Evolutionary conservation across 2,113 vertebrate species (phyloP).

Genomic region (Xyrauchen texanus): DNA sequence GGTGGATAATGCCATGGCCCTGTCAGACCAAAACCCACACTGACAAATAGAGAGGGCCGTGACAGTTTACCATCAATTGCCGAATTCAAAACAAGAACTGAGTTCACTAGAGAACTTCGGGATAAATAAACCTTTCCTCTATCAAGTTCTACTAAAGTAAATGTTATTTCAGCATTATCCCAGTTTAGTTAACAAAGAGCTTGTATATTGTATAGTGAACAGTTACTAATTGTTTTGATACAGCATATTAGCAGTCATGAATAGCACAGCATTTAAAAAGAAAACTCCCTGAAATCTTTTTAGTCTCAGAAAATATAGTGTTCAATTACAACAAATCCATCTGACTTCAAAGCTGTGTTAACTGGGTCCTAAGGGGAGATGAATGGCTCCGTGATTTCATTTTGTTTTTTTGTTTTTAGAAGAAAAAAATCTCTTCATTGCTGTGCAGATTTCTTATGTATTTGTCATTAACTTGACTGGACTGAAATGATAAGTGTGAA

Average conservation of each 20-base stretch:
- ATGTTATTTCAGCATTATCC: slow-evolving; percentile 11
- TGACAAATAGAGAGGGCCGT: too few relatives aligned
- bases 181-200: slow-evolving; percentile 11
- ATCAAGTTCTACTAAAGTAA: neutral
- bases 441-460: neutral
- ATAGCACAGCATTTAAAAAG: slow-evolving; percentile 20
- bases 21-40: too few relatives aligned
- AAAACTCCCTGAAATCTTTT: slow-evolving; percentile 40
- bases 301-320: slow-evolving; percentile 48
- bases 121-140: neutral
- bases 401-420: slow-evolving; percentile 25
- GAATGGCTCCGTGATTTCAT: neutral
- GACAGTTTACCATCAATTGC: too few relatives aligned
- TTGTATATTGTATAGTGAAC: slow-evolving; percentile 28
- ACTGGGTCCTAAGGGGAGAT: neutral
- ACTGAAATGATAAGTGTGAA: slow-evolving; percentile 19
- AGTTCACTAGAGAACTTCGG: too few relatives aligned
- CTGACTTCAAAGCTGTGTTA: slow-evolving; percentile 54
- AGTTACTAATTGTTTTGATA: slow-evolving; percentile 23
- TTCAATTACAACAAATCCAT: slow-evolving; percentile 47
- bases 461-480: neutral
- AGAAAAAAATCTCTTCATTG: slow-evolving; percentile 22
- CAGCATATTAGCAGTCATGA: slow-evolving; percentile 10
- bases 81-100: too few relatives aligned
- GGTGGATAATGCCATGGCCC: too few relatives aligned